phyloP scores from a whole-genome alignment of 1,140 invertebrate species.

The Belonocnema kinseyi region DNA sequence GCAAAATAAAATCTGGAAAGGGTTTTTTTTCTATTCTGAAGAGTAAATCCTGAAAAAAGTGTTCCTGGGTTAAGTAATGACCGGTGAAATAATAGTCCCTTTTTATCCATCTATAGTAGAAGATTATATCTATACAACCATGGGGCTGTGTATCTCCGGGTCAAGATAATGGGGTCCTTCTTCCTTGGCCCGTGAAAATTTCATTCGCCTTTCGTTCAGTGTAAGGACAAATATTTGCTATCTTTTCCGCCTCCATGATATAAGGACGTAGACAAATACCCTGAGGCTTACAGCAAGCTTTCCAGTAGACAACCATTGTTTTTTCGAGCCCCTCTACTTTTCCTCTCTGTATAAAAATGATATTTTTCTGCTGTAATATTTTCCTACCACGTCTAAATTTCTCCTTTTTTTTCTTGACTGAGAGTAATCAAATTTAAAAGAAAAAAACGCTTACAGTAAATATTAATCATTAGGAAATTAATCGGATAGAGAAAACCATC shows the following conservation, averaged over 20 bases:
- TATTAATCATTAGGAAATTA: too few species aligned
- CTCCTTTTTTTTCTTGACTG: neutral
- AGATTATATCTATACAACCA: neutral
- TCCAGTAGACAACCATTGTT: conserved; percentile 13
- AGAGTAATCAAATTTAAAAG: neutral
- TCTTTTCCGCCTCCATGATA: conserved; percentile 3
- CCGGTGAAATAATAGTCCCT: too few species aligned
- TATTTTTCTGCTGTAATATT: neutral
- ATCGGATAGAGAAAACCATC: neutral
- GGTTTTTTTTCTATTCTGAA: too few species aligned
- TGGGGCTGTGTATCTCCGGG: neutral
- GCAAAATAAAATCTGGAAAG: too few species aligned
- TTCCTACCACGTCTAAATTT: neutral
- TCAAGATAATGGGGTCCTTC: neutral
- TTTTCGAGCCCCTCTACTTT: neutral
- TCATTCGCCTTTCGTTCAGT: conserved; percentile 19
- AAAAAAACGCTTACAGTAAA: neutral
- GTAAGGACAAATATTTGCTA: conserved; percentile 20
- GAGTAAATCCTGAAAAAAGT: too few species aligned
- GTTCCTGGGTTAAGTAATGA: too few species aligned
- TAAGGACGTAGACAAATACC: conserved; percentile 17
- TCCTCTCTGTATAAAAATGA: conserved; percentile 3
- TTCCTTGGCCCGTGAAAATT: neutral
- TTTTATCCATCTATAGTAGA: too few species aligned
- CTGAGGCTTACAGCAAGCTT: conserved; percentile 13